These are phyloP conservation scores for Parapsyche elsis DNA, from an alignment of 1,140 invertebrate genomes.

Conservation along the genomic window DNA sequence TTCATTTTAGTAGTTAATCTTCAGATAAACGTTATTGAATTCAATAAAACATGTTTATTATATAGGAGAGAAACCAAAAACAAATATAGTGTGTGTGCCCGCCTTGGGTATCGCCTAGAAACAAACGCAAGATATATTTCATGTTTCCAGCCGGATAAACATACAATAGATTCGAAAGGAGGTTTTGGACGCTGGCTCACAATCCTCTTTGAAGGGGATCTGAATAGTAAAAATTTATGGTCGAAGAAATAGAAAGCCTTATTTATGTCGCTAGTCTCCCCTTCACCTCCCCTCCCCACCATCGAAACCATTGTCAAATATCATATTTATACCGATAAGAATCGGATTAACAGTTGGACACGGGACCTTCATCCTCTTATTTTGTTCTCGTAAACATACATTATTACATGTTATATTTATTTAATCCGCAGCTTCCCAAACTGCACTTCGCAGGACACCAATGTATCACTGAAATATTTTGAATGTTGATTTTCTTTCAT, in stretches of 20 bases:
- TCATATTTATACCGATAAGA: not conserved
- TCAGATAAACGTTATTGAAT: slow-evolving; percentile 41
- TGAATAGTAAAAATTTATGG: slow-evolving; percentile 54
- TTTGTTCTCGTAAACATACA: not conserved
- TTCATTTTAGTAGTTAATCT: slow-evolving; percentile 13
- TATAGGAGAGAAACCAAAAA: not conserved
- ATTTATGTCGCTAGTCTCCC: slow-evolving; percentile 42
- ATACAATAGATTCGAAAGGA: slow-evolving; percentile 52
- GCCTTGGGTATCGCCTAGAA: slow-evolving; percentile 46
- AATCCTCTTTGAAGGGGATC: slow-evolving; percentile 55
- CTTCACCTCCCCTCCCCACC: not conserved
- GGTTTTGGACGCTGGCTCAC: slow-evolving; percentile 38
- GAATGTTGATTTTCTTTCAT: too few relatives aligned
- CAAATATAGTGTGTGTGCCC: slow-evolving; percentile 8
- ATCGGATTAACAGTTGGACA: slow-evolving; percentile 23
- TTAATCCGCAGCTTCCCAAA: not conserved
- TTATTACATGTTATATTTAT: not conserved
- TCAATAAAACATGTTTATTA: slow-evolving; percentile 44
- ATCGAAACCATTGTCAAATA: not conserved
- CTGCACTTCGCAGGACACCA: not conserved
- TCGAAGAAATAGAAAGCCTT: slow-evolving; percentile 53
- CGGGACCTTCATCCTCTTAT: slow-evolving; percentile 14
- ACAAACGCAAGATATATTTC: slow-evolving; percentile 53
- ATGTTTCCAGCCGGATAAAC: slow-evolving; percentile 54
- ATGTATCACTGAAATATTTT: too few relatives aligned